Evolutionary conservation across 1,140 invertebrate genomes (phyloP), one percentile per base, ranked within the genome.

Genomic region (Drosophila parabipectinata): DNA sequence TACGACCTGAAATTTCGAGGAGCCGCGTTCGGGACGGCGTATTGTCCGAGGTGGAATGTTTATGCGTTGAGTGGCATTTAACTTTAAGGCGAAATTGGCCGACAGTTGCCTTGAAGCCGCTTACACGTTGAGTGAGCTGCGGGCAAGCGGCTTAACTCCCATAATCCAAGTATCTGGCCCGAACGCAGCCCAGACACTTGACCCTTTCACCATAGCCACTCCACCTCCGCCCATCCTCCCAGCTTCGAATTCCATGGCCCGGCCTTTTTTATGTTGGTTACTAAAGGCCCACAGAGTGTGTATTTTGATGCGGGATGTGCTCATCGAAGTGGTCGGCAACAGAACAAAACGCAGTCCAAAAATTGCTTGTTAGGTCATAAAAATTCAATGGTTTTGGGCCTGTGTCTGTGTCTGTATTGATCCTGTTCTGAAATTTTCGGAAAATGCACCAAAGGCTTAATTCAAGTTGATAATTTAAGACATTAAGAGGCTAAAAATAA

Each of bases 111-210:
- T 82, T 79, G 82, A 87, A 87, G 82, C 82, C 41, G 81, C 83
- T 82, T 82, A 14, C 41, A 88, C 78, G 75, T 79, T 64, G 41
- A 44, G 26, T 71, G 72, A 59, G 58, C 59, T 66, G 62, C 79
- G 61, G 64, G 24, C 80, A 91, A 91, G 89, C 89, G 79, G 84
- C 79, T 91, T 90, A 78, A 78, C 89, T 87, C 53, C 67, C 80
- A 91, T 90, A 91, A 91, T 89, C 89, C 81, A 76, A 82, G 84
- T 89, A 90, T 90, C 78, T 90, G 78, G 54, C 57, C 75, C 67
- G 69, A 52, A 66, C 67, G 78, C 74, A 66, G 32, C 67, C 74
- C 74, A 66, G 32, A 79, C 80, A 73, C 68, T 91, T 91, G 81
- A 90, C 84, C 81, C 81, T 64, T 77, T 83, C 66, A 30, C 63